Percentiles rank a stretch among this genome's conserved stretches.
These are phyloP conservation scores for Anorthoa munda DNA, from an alignment of 2,888 invertebrate genomes.

Conservation along the genomic window DNA sequence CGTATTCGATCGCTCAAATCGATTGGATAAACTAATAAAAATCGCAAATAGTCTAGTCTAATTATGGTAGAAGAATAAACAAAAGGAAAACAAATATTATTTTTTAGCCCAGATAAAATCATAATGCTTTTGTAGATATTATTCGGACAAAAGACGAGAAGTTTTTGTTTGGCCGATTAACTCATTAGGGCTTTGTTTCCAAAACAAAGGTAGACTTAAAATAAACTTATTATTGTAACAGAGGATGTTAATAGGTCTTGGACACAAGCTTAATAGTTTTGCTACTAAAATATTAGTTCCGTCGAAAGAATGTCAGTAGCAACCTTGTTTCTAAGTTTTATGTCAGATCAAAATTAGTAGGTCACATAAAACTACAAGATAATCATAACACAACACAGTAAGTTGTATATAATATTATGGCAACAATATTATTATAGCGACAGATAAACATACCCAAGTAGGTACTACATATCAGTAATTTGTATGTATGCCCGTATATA, in stretches of 20 bases:
- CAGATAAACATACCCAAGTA: constrained; percentile 67
- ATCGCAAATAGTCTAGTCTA: constrained; percentile 28
- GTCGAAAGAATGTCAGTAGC: constrained; percentile 29
- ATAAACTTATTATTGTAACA: constrained; percentile 14
- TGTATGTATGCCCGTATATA: constrained; percentile 76
- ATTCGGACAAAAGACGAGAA: background rate
- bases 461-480: constrained; percentile 79
- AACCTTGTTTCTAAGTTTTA: constrained; percentile 48
- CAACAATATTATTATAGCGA: constrained; percentile 64
- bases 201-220: constrained; percentile 25
- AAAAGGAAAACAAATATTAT: constrained; percentile 22
- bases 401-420: constrained; percentile 46
- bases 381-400: constrained; percentile 60
- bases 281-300: constrained; percentile 31
- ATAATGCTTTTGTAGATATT: constrained; percentile 12
- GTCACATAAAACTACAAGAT: constrained; percentile 66
- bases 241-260: background rate
- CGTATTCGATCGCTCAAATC: constrained; percentile 21
- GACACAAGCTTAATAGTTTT: constrained; percentile 7
- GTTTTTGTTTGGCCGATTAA: constrained; percentile 17
- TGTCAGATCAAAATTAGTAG: constrained; percentile 53
- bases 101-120: constrained; percentile 34
- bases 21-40: constrained; percentile 34
- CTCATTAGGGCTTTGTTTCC: constrained; percentile 29
- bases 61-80: constrained; percentile 14